phyloP scores from a whole-genome alignment of 2,797 vertebrate genomes.

The Peromyscus nudipes region DNA sequence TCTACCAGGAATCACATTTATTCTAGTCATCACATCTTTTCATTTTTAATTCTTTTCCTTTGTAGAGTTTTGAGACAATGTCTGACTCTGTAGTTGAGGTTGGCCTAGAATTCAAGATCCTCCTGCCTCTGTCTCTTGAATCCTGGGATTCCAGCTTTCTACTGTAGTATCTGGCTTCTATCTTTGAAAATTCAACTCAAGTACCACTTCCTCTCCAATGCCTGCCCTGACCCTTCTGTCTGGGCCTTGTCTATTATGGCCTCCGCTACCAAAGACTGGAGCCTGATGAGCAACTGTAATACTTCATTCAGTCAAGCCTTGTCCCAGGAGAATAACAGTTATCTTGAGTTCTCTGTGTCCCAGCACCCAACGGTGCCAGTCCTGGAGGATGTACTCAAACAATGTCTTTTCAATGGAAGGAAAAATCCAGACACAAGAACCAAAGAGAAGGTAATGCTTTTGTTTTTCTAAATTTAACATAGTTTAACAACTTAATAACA shows the following conservation, averaged over 20 bases:
- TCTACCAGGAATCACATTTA: not conserved
- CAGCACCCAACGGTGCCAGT: not conserved
- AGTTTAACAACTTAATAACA: conserved; percentile 40
- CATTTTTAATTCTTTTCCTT: not conserved
- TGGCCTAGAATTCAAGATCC: not conserved
- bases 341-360: not conserved
- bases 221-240: not conserved
- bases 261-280: not conserved
- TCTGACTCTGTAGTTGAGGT: not conserved
- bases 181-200: conserved; percentile 33
- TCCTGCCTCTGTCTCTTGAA: not conserved
- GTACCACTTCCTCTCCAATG: not conserved
- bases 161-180: not conserved
- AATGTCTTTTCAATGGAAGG: not conserved
- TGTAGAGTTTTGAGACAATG: not conserved
- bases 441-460: not conserved
- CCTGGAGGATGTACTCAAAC: not conserved
- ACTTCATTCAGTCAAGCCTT: not conserved
- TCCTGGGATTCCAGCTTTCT: not conserved
- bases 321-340: not conserved
- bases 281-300: not conserved
- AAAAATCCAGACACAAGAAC: conserved; percentile 18
- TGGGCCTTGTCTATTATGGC: not conserved
- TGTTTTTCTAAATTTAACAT: conserved; percentile 39
- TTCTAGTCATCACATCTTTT: not conserved